Conservation (phyloP, 2,113 vertebrate genomes). For the Clupea harengus region DNA sequence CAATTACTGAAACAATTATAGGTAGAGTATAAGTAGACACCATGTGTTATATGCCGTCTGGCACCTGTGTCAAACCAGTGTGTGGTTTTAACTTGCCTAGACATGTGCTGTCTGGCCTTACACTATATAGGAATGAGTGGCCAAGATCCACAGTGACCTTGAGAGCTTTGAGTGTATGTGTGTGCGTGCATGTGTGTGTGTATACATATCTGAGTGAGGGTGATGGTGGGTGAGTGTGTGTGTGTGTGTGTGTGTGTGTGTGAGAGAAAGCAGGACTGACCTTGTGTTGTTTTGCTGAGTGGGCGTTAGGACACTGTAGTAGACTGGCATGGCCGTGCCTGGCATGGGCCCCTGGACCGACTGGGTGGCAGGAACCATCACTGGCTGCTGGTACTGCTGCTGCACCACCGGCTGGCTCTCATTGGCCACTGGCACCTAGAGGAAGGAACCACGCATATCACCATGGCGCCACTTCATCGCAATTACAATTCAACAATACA, state of each 20-base stretch:
- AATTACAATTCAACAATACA: neutral
- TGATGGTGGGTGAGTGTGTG: neutral
- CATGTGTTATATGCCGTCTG: neutral
- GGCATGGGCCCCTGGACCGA: slow-evolving; percentile 88
- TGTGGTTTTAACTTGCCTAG: slow-evolving; percentile 5
- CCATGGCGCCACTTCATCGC: neutral
- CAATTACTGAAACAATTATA: neutral
- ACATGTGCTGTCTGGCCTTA: neutral
- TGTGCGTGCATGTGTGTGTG: neutral
- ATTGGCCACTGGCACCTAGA: slow-evolving; percentile 87
- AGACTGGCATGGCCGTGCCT: slow-evolving; percentile 83
- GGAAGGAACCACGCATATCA: neutral
- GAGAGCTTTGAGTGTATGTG: neutral
- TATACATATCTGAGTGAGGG: neutral
- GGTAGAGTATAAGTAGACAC: neutral
- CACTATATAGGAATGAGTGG: neutral
- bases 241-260: neutral
- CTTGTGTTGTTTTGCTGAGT: slow-evolving; percentile 95
- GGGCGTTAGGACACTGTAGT: slow-evolving; percentile 93
- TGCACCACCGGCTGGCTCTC: slow-evolving; percentile 92
- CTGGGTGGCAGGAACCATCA: slow-evolving; percentile 92
- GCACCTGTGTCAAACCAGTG: neutral
- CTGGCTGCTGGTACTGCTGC: slow-evolving; percentile 92
- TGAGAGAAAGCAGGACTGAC: slow-evolving; percentile 56
- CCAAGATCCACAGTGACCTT: neutral